Evolutionary conservation across 2,113 vertebrate genomes (phyloP).

Genomic region (Nerophis lumbriciformis): DNA sequence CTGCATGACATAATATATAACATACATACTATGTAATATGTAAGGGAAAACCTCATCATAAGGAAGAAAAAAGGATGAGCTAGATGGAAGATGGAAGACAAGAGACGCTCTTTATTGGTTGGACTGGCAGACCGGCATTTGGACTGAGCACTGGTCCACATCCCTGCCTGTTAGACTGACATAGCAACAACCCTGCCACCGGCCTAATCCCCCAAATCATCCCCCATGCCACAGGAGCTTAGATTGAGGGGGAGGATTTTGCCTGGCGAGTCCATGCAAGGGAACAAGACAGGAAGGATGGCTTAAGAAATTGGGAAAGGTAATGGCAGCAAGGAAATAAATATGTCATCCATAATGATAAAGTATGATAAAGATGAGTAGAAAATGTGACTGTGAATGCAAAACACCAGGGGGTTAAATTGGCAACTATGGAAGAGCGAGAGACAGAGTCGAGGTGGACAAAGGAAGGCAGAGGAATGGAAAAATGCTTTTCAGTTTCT

Average conservation of each 20-base stretch:
- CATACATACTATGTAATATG: too few species aligned
- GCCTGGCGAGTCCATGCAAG: constrained; percentile 14
- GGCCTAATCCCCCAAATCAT: constrained; percentile 66
- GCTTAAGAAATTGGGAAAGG: constrained; percentile 2
- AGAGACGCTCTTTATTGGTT: constrained; percentile 45
- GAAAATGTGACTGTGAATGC: constrained; percentile 19
- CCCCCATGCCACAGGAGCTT: constrained; percentile 50
- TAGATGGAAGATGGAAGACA: constrained; percentile 50
- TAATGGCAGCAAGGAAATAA: constrained; percentile 10
- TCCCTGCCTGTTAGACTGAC: constrained; percentile 66
- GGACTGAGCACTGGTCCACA: constrained; percentile 63
- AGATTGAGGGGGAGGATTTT: constrained; percentile 41
- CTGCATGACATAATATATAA: too few species aligned
- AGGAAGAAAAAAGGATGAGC: constrained; percentile 25
- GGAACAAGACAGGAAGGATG: constrained; percentile 9
- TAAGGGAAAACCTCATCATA: constrained; percentile 3
- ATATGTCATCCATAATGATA: constrained; percentile 8
- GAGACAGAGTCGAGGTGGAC: constrained; percentile 22
- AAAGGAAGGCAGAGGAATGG: background rate
- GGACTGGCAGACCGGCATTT: constrained; percentile 59
- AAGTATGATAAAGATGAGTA: constrained; percentile 24
- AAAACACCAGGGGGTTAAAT: constrained; percentile 50
- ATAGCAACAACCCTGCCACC: constrained; percentile 65
- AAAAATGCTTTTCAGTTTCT: too few species aligned
- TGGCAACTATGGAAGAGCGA: constrained; percentile 32